phyloP scores from a whole-genome alignment of 2,888 invertebrate species.

The Drosophila planitibia region DNA sequence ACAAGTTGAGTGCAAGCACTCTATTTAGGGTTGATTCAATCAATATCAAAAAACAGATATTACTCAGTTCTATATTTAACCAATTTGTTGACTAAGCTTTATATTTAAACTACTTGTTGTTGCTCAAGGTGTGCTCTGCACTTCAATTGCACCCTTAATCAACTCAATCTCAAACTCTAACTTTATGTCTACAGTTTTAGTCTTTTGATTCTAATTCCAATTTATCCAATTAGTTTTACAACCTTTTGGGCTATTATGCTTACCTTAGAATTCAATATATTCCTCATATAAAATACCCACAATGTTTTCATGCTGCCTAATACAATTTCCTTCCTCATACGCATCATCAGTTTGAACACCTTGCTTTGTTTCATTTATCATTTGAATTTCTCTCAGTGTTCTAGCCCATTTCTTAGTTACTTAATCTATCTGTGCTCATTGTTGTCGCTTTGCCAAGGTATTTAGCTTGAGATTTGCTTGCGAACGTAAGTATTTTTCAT shows the following conservation, averaged over 20 bases:
- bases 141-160: background rate
- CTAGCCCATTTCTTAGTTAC: slow-evolving; percentile 66
- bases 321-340: background rate
- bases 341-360: slow-evolving; percentile 23
- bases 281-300: background rate
- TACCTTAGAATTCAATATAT: background rate
- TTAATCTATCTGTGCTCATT: slow-evolving; percentile 74
- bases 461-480: slow-evolving; percentile 63
- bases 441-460: slow-evolving; percentile 79
- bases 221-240: too few relatives aligned
- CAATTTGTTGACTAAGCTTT: background rate
- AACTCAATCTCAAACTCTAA: background rate
- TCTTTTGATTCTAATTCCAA: background rate
- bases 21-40: background rate
- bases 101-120: background rate
- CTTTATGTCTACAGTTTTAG: background rate
- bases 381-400: slow-evolving; percentile 40
- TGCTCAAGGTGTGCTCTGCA: background rate
- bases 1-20: slow-evolving; percentile 19
- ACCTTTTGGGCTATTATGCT: background rate
- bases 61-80: background rate
- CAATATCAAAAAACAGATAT: background rate
- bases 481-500: slow-evolving; percentile 69
- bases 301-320: background rate
- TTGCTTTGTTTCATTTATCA: slow-evolving; percentile 3